Conservation (phyloP, 2,797 vertebrate species). For the Decapterus maruadsi region DNA sequence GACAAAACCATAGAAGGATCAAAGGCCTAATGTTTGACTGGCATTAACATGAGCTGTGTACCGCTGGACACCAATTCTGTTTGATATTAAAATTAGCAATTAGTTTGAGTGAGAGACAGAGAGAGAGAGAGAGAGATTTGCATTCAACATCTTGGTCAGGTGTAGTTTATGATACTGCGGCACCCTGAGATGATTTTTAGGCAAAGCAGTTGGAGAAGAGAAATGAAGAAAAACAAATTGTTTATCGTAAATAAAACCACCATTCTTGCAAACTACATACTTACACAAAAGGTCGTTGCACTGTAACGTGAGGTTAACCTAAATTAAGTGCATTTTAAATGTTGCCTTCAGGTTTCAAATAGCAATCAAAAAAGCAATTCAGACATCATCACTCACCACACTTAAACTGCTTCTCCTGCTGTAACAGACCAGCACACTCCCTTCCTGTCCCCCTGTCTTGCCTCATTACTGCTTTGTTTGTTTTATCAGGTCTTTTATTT, state of each 20-base stretch:
- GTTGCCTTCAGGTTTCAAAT: slow-evolving; percentile 6
- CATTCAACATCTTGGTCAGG: slow-evolving; percentile 27
- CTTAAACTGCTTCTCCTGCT: background rate
- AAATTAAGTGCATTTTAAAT: slow-evolving; percentile 26
- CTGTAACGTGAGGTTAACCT: slow-evolving; percentile 9
- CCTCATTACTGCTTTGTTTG: slow-evolving; percentile 1
- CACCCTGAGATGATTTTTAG: slow-evolving; percentile 7
- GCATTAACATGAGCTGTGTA: slow-evolving; percentile 43
- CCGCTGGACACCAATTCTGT: slow-evolving; percentile 38
- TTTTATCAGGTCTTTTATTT: background rate
- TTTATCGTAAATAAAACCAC: background rate
- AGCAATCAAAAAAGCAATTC: slow-evolving; percentile 24
- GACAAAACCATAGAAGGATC: slow-evolving; percentile 43
- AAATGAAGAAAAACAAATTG: background rate
- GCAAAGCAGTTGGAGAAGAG: background rate
- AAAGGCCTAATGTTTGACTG: slow-evolving; percentile 46
- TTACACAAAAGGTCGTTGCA: background rate
- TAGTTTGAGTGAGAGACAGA: slow-evolving; percentile 17
- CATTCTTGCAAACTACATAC: background rate
- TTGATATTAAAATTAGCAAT: slow-evolving; percentile 69
- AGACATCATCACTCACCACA: background rate
- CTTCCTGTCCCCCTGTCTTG: background rate
- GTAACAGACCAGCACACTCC: background rate
- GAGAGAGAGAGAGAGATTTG: slow-evolving; percentile 11
- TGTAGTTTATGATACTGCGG: slow-evolving; percentile 7